These are phyloP conservation scores for Casuarius casuarius DNA, from an alignment of 2,113 vertebrate species.

Conservation along the genomic window DNA sequence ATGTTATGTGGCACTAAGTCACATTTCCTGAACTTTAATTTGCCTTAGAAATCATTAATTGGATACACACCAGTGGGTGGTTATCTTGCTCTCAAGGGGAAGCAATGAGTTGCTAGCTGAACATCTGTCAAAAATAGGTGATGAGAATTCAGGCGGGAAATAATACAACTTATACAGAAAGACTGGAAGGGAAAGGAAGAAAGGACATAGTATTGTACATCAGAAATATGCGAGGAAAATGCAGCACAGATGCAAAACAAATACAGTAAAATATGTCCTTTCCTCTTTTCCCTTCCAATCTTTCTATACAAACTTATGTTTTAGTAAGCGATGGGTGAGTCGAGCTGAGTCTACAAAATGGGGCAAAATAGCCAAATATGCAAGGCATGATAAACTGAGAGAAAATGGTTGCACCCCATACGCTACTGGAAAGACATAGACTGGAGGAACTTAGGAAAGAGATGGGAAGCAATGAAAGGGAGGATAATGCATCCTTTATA, in stretches of 20 bases:
- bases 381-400: not conserved
- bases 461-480: not conserved
- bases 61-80: not conserved
- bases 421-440: not conserved
- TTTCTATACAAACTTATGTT: not conserved
- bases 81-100: not conserved
- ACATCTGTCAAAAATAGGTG: not conserved
- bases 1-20: not conserved
- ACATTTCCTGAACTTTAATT: not conserved
- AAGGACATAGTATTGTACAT: not conserved
- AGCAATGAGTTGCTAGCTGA: not conserved
- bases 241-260: not conserved
- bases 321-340: not conserved
- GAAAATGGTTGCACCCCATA: not conserved
- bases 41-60: not conserved
- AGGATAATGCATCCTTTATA: not conserved
- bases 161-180: not conserved
- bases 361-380: not conserved
- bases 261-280: not conserved
- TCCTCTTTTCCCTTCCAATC: not conserved
- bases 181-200: not conserved
- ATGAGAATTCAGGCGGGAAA: not conserved
- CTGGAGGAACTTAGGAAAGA: not conserved
- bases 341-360: not conserved
- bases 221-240: not conserved